phyloP scores from a whole-genome alignment of 2,888 invertebrate species.

The Neelides folsomi region DNA sequence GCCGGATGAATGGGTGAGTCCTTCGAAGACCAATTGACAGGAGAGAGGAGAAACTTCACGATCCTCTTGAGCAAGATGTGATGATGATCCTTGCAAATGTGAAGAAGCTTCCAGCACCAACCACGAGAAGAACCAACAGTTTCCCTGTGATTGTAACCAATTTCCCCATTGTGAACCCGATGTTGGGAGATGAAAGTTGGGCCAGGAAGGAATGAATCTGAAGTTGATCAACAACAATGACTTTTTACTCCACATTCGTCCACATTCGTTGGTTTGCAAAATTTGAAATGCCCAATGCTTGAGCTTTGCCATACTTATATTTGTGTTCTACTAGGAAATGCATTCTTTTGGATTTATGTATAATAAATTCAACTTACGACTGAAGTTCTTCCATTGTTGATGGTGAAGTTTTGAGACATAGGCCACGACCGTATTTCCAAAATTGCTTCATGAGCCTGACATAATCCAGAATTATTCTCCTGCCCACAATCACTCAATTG shows the following conservation, averaged over 20 bases:
- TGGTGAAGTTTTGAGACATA: slow-evolving; percentile 27
- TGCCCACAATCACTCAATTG: too few relatives aligned
- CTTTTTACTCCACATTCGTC: too few relatives aligned
- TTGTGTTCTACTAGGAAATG: too few relatives aligned
- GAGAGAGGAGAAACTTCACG: too few relatives aligned
- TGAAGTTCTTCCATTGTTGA: slow-evolving; percentile 24
- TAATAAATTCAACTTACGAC: slow-evolving; percentile 18
- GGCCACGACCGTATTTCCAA: slow-evolving; percentile 29
- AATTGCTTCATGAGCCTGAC: slow-evolving; percentile 23
- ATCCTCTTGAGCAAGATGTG: slow-evolving; percentile 22
- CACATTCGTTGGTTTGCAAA: too few relatives aligned
- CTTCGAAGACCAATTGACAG: too few relatives aligned
- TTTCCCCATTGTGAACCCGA: slow-evolving; percentile 28
- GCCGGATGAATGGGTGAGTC: too few relatives aligned
- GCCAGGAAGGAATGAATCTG: slow-evolving; percentile 31
- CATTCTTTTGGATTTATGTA: neutral
- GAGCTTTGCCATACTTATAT: too few relatives aligned
- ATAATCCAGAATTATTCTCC: too few relatives aligned
- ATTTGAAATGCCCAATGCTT: too few relatives aligned
- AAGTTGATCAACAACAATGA: slow-evolving; percentile 1
- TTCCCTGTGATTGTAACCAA: slow-evolving; percentile 23
- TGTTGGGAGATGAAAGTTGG: slow-evolving; percentile 24
- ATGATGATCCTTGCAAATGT: slow-evolving; percentile 29
- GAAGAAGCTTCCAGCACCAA: slow-evolving; percentile 23
- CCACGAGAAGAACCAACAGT: slow-evolving; percentile 12